phyloP scores from a whole-genome alignment of 2,888 invertebrate species.

The Eledone cirrhosa region DNA sequence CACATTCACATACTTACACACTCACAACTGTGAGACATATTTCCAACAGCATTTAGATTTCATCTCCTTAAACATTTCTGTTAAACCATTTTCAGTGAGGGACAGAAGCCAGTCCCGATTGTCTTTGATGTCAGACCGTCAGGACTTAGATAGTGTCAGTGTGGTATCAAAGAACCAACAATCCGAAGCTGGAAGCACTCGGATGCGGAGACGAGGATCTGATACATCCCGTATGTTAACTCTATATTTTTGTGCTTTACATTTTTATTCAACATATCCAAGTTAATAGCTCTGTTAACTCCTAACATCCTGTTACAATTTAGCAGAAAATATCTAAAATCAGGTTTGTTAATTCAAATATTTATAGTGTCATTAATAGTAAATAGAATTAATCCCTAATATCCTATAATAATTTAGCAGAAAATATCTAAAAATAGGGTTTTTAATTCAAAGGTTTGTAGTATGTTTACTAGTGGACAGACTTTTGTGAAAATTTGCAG shows the following conservation, averaged over 20 bases:
- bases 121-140: constrained; percentile 12
- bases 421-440: too few relatives aligned
- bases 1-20: too few relatives aligned
- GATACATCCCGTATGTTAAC: constrained; percentile 13
- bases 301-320: too few relatives aligned
- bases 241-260: not conserved
- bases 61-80: not conserved
- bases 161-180: not conserved
- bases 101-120: constrained; percentile 21
- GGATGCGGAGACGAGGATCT: constrained; percentile 18
- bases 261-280: not conserved
- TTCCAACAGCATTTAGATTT: not conserved
- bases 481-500: too few relatives aligned
- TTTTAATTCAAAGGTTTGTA: too few relatives aligned
- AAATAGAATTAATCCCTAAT: too few relatives aligned
- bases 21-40: not conserved
- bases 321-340: too few relatives aligned
- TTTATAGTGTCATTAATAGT: too few relatives aligned
- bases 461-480: too few relatives aligned
- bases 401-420: too few relatives aligned
- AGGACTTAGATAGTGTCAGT: constrained; percentile 27
- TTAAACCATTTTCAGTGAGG: not conserved
- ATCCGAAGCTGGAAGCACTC: constrained; percentile 1
- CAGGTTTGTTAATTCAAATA: too few relatives aligned
- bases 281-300: too few relatives aligned